Evolutionary conservation across 2,797 vertebrate genomes (phyloP).

Genomic region (Rhinogobio ventralis): DNA sequence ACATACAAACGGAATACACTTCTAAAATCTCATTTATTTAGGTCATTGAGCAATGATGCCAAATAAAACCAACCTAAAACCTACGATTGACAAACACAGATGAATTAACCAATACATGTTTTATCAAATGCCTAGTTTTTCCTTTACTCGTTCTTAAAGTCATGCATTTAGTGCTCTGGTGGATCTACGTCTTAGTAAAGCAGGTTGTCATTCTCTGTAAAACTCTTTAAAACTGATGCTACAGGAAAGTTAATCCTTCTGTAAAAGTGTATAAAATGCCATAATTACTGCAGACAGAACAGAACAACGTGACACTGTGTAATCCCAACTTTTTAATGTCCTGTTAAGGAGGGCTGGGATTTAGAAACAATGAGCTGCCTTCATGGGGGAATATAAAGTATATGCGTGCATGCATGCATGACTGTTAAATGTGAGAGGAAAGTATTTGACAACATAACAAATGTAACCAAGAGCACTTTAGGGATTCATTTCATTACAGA

Average conservation of each 20-base stretch:
- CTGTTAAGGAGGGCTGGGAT: slow-evolving; percentile 58
- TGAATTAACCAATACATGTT: neutral
- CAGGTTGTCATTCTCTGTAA: slow-evolving; percentile 45
- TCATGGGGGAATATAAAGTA: slow-evolving; percentile 51
- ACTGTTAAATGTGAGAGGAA: slow-evolving; percentile 46
- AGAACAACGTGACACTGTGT: slow-evolving; percentile 53
- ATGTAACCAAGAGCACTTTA: neutral
- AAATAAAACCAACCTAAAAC: slow-evolving; percentile 10
- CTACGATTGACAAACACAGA: neutral
- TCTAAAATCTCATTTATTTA: neutral
- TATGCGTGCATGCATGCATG: slow-evolving; percentile 7
- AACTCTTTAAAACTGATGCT: slow-evolving; percentile 50
- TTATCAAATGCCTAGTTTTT: neutral
- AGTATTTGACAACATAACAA: slow-evolving; percentile 30
- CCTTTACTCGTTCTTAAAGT: neutral
- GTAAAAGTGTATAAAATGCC: slow-evolving; percentile 45
- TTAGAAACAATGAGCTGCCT: slow-evolving; percentile 60
- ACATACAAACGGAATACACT: slow-evolving; percentile 18
- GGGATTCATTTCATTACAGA: slow-evolving; percentile 6
- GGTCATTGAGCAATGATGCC: slow-evolving; percentile 16
- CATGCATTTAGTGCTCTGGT: neutral
- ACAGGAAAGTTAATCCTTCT: slow-evolving; percentile 50
- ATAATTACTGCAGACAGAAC: slow-evolving; percentile 57
- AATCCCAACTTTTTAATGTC: slow-evolving; percentile 60
- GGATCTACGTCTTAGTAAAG: slow-evolving; percentile 19